A percentile compares a stretch with the other conserved stretches of the same genome.
These are phyloP conservation scores for Hylaeus volcanicus DNA, from an alignment of 1,140 invertebrate genomes.

Conservation along the genomic window DNA sequence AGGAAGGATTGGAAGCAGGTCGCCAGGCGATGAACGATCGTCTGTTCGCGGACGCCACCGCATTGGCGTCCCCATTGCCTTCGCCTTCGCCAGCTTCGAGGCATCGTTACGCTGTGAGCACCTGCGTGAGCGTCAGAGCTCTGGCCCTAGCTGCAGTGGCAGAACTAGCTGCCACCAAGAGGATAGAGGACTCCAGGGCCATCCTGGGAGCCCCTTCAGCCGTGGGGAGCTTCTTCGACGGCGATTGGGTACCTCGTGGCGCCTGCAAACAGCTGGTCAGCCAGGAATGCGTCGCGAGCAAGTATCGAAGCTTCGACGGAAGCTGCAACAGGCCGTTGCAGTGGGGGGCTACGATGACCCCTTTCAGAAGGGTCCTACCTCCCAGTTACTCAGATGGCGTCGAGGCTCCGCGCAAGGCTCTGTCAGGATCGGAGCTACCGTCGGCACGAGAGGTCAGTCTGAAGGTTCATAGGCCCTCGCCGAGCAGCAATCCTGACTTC, in stretches of 20 bases:
- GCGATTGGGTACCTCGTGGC: conserved; percentile 77
- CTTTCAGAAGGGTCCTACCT: conserved; percentile 87
- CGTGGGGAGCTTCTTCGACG: conserved; percentile 80
- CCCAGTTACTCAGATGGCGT: conserved; percentile 91
- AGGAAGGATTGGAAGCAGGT: conserved; percentile 80
- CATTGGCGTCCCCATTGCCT: conserved; percentile 76
- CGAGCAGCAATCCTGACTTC: conserved; percentile 86
- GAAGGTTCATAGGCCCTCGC: conserved; percentile 86
- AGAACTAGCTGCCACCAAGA: conserved; percentile 84
- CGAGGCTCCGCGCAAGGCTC: conserved; percentile 84
- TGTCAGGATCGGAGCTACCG: conserved; percentile 82
- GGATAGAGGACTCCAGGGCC: conserved; percentile 72
- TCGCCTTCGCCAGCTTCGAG: conserved; percentile 84
- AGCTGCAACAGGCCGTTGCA: conserved; percentile 87
- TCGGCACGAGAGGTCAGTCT: conserved; percentile 88
- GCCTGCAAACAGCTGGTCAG: conserved; percentile 69
- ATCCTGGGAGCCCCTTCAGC: conserved; percentile 63
- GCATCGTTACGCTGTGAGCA: conserved; percentile 86
- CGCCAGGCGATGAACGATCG: conserved; percentile 81
- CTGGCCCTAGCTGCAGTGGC: conserved; percentile 84
- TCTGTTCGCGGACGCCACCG: conserved; percentile 80
- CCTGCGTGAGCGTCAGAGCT: conserved; percentile 81
- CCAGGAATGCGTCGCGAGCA: conserved; percentile 52
- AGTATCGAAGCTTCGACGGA: conserved; percentile 88
- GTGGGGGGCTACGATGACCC: conserved; percentile 88